Conservation (phyloP, 2,888 invertebrate genomes). For the Merodon equestris region DNA sequence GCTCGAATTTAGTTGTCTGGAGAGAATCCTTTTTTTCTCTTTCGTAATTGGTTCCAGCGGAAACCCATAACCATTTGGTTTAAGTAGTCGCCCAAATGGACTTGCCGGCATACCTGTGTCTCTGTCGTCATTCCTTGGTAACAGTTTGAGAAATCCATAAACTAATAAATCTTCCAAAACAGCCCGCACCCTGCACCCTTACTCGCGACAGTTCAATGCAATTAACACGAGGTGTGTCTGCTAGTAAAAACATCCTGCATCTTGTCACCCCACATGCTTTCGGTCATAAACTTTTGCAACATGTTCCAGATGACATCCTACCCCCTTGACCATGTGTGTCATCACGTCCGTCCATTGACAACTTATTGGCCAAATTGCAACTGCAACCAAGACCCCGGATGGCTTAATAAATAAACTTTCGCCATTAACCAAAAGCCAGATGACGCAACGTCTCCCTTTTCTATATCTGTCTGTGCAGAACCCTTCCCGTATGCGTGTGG, state of each 20-base stretch:
- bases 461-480: constrained; percentile 45
- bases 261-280: constrained; percentile 33
- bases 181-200: neutral
- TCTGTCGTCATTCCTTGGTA: too few species aligned
- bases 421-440: constrained; percentile 59
- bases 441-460: constrained; percentile 52
- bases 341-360: constrained; percentile 24
- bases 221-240: constrained; percentile 62
- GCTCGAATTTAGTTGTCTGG: constrained; percentile 45
- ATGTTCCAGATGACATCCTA: constrained; percentile 50
- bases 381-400: constrained; percentile 22
- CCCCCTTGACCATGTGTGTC: constrained; percentile 22
- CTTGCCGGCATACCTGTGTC: constrained; percentile 57
- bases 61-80: constrained; percentile 56
- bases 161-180: neutral
- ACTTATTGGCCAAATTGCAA: constrained; percentile 57
- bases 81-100: constrained; percentile 61
- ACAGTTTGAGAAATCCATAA: too few species aligned
- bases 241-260: constrained; percentile 40
- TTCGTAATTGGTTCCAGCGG: constrained; percentile 18
- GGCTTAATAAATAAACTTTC: constrained; percentile 55
- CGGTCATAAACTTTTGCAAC: constrained; percentile 50
- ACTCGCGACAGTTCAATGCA: constrained; percentile 8
- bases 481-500: constrained; percentile 35
- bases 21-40: constrained; percentile 45